A percentile compares a stretch with the other conserved stretches of the same genome.
These are phyloP conservation scores for Pollenia amentaria DNA, from an alignment of 2,888 invertebrate species.

Conservation along the genomic window DNA sequence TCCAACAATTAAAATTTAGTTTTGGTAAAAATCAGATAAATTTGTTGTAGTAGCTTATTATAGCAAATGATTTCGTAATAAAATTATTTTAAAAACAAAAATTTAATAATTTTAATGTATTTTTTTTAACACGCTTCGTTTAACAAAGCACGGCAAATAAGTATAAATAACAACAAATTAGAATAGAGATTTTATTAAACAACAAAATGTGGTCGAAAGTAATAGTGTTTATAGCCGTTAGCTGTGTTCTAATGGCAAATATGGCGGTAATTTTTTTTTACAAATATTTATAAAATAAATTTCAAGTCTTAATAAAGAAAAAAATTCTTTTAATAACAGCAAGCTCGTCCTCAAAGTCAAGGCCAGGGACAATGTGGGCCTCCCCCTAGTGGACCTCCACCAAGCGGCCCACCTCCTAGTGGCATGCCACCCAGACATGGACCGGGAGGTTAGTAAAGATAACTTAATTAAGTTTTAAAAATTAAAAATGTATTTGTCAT, in stretches of 20 bases:
- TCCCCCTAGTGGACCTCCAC: constrained; percentile 68
- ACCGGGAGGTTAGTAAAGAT: constrained; percentile 41
- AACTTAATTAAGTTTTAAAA: background rate
- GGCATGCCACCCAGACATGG: constrained; percentile 62
- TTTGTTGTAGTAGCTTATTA: background rate
- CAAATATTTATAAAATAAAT: background rate
- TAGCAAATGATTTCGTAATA: constrained; percentile 25
- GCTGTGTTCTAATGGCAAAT: constrained; percentile 51
- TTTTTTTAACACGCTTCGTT: constrained; percentile 63
- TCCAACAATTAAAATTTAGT: background rate
- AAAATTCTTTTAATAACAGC: constrained; percentile 12
- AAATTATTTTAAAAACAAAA: background rate
- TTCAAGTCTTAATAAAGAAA: background rate
- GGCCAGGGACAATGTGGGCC: constrained; percentile 62
- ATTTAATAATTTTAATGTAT: constrained; percentile 31
- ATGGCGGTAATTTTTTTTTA: constrained; percentile 58
- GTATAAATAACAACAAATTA: constrained; percentile 52
- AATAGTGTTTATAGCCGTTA: constrained; percentile 49
- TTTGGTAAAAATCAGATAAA: background rate
- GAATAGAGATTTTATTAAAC: constrained; percentile 4
- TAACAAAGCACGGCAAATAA: constrained; percentile 34
- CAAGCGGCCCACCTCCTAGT: constrained; percentile 69
- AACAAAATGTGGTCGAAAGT: constrained; percentile 64
- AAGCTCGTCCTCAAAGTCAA: constrained; percentile 60
- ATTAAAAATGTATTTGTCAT: background rate